These are phyloP conservation scores for Phalera bucephala DNA, from an alignment of 2,888 invertebrate species.

Conservation along the genomic window DNA sequence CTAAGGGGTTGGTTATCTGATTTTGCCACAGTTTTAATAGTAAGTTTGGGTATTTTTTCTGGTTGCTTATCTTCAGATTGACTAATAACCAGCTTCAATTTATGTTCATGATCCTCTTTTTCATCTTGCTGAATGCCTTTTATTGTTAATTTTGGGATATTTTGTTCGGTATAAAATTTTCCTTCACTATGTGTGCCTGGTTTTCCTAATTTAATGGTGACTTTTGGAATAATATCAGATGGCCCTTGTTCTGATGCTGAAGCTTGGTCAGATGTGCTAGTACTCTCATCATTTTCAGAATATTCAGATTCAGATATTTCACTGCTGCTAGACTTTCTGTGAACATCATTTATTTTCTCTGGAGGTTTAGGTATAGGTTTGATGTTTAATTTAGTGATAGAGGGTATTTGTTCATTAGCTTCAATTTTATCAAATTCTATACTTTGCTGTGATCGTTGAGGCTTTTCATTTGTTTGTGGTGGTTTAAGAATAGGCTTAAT, in stretches of 20 bases:
- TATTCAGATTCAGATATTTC: conserved; percentile 80
- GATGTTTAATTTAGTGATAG: conserved; percentile 72
- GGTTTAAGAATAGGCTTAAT: conserved; percentile 74
- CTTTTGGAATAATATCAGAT: conserved; percentile 68
- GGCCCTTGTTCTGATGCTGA: conserved; percentile 69
- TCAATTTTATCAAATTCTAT: conserved; percentile 30
- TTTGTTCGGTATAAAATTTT: conserved; percentile 70
- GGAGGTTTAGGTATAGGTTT: conserved; percentile 76
- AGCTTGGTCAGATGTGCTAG: conserved; percentile 71
- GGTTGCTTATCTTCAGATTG: conserved; percentile 59
- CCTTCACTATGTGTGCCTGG: conserved; percentile 73
- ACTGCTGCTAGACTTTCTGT: conserved; percentile 77
- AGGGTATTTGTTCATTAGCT: conserved; percentile 57
- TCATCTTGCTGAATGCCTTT: conserved; percentile 66
- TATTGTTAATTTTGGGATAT: conserved; percentile 72
- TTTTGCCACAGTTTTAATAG: conserved; percentile 69
- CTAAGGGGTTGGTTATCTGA: conserved; percentile 66
- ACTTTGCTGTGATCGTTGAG: conserved; percentile 46
- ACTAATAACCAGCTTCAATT: conserved; percentile 66
- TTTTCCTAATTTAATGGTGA: conserved; percentile 74
- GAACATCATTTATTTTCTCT: conserved; percentile 70
- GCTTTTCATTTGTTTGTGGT: conserved; percentile 61
- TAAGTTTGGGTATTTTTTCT: conserved; percentile 73
- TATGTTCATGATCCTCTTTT: conserved; percentile 58
- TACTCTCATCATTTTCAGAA: conserved; percentile 80